Conservation (phyloP, 1,140 invertebrate species). For the Scylla paramamosain region DNA sequence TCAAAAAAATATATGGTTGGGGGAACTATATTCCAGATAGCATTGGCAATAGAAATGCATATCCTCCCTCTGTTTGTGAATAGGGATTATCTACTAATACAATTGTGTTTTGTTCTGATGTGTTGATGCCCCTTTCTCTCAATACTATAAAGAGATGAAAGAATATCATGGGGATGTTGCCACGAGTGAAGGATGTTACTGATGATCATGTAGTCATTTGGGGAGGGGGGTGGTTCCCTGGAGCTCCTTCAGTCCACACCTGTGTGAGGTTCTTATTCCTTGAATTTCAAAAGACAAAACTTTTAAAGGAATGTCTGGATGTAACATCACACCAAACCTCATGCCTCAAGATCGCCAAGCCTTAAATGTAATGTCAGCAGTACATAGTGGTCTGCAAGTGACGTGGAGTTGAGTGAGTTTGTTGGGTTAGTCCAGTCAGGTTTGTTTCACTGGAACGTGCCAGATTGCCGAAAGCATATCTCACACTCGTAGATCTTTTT, state of each 20-base stretch:
- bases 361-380: neutral
- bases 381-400: neutral
- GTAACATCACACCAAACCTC: neutral
- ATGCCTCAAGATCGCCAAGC: neutral
- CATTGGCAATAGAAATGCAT: constrained; percentile 3
- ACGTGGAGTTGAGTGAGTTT: neutral
- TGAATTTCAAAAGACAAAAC: neutral
- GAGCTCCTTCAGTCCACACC: neutral
- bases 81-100: constrained; percentile 44
- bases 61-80: constrained; percentile 15
- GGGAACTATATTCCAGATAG: constrained; percentile 21
- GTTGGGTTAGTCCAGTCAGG: neutral
- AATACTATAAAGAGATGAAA: neutral
- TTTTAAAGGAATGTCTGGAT: neutral
- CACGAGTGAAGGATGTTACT: constrained; percentile 18
- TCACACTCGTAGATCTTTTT: neutral
- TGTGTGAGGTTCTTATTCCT: neutral
- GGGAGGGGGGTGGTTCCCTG: constrained; percentile 51
- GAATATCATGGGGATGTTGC: constrained; percentile 33
- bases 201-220: constrained; percentile 24
- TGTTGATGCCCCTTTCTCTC: neutral
- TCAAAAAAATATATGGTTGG: neutral
- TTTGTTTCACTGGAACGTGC: neutral
- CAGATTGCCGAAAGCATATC: neutral
- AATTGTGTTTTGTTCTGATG: neutral